Evolutionary conservation across 2,113 vertebrate species (phyloP), one percentile per base, ranked within the genome.

Genomic region (Poicephalus gulielmi): DNA sequence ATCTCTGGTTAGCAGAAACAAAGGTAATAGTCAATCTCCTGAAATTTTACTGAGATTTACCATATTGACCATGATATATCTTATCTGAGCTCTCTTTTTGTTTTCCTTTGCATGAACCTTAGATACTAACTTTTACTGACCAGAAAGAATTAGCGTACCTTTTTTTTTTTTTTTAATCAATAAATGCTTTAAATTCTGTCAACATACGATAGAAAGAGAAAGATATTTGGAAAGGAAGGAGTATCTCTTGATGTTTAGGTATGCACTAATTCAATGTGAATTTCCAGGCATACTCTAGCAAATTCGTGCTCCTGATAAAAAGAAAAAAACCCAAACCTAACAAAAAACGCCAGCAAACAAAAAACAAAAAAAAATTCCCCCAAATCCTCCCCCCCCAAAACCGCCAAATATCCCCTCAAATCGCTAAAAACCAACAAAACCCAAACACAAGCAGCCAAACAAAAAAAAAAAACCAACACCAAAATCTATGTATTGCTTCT

Each of bases 1-100:
- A 99, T 97, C 98, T 97, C 88, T 99, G 99, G 99, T 96, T 99
- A 57, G 99, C 99, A 92, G 99, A 99, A 97, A 99, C 98, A 92
- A 99, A 99, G 99, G 99, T 99, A 98, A 95, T 64, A 57, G n/a
- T 83, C 28, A 86, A 46, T 39, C n/a, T 93, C 17, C 31, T 81
- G 66, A 30, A 70, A 62, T 83, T 67, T 83, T 83, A 49, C 27
- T 59, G 46, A 47, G 15, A 39, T 89, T 81, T 86, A 55, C 17
- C 73, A 2, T 35, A 52, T 50, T 80, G 67, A 55, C 44, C 9
- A 12, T 68, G n/a, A 17, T 10, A 27, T 47, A 17, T 59, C 31
- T 82, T 92, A 85, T 35, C 24, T 59, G 24, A 86, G 14, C 10
- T 79, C 20, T 67, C 22, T 78, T 50, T 39, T 68, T 30, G 62